These are phyloP conservation scores for Seriola dumerili DNA, from an alignment of 2,113 vertebrate genomes.

Conservation along the genomic window DNA sequence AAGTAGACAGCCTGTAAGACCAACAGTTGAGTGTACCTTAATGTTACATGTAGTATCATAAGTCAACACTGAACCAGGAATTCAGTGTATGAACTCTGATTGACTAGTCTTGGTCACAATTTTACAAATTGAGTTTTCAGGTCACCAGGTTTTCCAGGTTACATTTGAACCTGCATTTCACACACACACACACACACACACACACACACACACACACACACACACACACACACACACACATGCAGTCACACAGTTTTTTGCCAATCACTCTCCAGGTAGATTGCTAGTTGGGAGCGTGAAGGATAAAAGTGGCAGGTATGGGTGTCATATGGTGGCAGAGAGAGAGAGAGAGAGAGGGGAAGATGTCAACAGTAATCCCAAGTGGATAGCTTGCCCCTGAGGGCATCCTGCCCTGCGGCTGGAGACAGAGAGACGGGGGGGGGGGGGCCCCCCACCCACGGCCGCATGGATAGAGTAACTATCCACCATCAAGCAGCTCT, in stretches of 20 bases:
- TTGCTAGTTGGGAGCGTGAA: constrained; percentile 47
- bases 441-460: constrained; percentile 14
- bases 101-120: no score
- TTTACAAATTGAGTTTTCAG: background rate
- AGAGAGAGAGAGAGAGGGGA: constrained; percentile 36
- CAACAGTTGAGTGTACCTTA: no score
- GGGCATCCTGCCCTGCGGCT: constrained; percentile 70
- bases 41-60: no score
- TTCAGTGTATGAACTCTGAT: no score
- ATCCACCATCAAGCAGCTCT: constrained; percentile 39
- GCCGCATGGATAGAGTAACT: constrained; percentile 33
- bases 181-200: constrained; percentile 8
- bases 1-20: no score
- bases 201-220: no score
- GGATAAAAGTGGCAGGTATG: constrained; percentile 55
- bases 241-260: constrained; percentile 47
- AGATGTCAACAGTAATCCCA: constrained; percentile 70
- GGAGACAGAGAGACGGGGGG: constrained; percentile 31
- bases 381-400: constrained; percentile 61
- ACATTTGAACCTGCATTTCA: background rate
- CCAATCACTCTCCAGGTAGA: constrained; percentile 20
- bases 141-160: background rate
- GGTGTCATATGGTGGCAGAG: constrained; percentile 43
- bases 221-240: no score
- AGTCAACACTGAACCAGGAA: no score